Conservation (phyloP, 2,113 vertebrate genomes). For the Hyaena hyaena region DNA sequence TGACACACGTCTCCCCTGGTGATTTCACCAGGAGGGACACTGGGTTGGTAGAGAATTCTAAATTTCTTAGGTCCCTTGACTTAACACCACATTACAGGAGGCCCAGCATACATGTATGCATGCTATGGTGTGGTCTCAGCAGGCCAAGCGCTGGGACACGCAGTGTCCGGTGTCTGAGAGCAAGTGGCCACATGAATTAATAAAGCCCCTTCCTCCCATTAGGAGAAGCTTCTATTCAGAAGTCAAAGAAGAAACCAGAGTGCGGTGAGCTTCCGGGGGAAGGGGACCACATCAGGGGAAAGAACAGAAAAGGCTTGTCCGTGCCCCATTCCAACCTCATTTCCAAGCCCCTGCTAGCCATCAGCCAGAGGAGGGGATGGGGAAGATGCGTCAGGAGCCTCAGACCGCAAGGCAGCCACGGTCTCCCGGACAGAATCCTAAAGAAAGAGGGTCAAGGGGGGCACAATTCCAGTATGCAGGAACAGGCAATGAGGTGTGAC, state of each 20-base stretch:
- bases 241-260: background rate
- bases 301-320: background rate
- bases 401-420: background rate
- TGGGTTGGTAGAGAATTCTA: background rate
- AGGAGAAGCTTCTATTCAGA: background rate
- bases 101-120: background rate
- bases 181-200: background rate
- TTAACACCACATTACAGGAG: background rate
- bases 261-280: background rate
- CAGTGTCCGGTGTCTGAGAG: no score
- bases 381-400: background rate
- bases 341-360: background rate
- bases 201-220: background rate
- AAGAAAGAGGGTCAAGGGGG: background rate
- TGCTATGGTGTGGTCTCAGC: background rate
- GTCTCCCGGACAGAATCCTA: background rate
- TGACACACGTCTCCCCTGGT: background rate
- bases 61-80: background rate
- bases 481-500: background rate
- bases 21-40: background rate
- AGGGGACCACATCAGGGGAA: background rate
- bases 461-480: background rate
- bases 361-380: rapidly evolving
- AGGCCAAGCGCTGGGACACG: background rate
- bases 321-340: background rate